Base-by-base conservation (phyloP, 2,797 vertebrate species). In the Macropodus opercularis region DNA sequence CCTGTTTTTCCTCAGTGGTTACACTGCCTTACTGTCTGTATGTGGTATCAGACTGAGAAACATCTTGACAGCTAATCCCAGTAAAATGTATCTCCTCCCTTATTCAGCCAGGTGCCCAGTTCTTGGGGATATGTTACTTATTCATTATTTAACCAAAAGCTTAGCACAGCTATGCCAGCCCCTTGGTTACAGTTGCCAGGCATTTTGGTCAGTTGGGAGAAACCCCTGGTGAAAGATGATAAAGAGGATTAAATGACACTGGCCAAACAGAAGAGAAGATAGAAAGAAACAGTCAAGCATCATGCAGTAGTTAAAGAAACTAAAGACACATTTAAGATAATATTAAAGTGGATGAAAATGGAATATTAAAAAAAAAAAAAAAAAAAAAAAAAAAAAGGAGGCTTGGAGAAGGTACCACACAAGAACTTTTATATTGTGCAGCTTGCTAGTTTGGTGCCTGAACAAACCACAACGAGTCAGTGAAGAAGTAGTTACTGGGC, bases 111-210 rank as follows among this genome's bases (percentile, higher is more conserved):
- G 27, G 54, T 53, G 57, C 18, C 13, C 29, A 23, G n/a, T 72
- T 61, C 5, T 54, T 65, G 21, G 58, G 24, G 56, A 57, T 53
- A 63, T 35, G 68, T 71, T 34, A 51, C 62, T 69, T 44, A 85
- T 65, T 52, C 47, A 65, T 79, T 74, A 83, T 79, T 75, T 42
- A 87, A 85, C 91, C 92, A 92, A 92, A 92, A 92, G 89, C 92
- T 89, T 87, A 64, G 85, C 88, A 84, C 84, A 85, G 88, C 86
- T 90, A 85, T 91, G 86, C 74, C 89, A 92, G 90, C 90, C 92
- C 91, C 93, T 93, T 94, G 87, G 93, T 92, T 93, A 95, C 93
- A 92, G 94, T 95, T 94, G 93, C 92, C 93, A 93, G 83, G 94
- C 91, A 92, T 90, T 93, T 88, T 35, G 43, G 84, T 86, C 84